A percentile compares a stretch with the other conserved stretches of the same genome.
phyloP scores from a whole-genome alignment of 2,113 vertebrate species.

The Myotis yumanensis region DNA sequence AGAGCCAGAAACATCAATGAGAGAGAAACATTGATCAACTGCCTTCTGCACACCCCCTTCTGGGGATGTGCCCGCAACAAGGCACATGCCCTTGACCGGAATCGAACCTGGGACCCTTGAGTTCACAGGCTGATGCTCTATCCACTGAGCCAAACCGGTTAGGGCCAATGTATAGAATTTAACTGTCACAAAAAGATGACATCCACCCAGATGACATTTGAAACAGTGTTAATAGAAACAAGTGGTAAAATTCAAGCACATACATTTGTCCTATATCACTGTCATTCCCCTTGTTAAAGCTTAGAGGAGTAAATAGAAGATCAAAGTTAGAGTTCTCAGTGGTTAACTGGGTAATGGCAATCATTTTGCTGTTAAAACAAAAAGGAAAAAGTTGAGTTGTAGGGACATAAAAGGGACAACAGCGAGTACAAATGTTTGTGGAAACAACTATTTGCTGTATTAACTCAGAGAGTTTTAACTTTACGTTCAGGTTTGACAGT shows the following conservation, averaged over 20 bases:
- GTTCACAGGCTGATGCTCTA: too few species aligned
- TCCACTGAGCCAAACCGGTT: too few species aligned
- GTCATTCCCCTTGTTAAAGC: not conserved
- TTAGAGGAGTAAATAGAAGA: not conserved
- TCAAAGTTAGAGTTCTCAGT: not conserved
- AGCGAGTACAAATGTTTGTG: not conserved
- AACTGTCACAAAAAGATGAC: not conserved
- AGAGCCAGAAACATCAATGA: too few species aligned
- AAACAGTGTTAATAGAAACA: not conserved
- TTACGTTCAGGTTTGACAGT: not conserved
- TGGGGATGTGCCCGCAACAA: too few species aligned
- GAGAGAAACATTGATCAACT: too few species aligned
- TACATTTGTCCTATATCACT: not conserved
- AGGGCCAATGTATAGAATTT: not conserved
- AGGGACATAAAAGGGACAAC: not conserved
- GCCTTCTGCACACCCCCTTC: too few species aligned
- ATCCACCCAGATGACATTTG: not conserved
- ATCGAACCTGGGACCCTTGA: too few species aligned
- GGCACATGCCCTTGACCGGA: too few species aligned
- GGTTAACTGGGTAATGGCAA: not conserved
- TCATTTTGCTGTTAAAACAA: not conserved
- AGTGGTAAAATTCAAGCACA: not conserved
- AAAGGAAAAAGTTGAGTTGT: not conserved
- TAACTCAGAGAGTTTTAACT: slow-evolving; percentile 20
- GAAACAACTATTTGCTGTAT: not conserved